Evolutionary conservation across 2,888 invertebrate genomes (phyloP), one percentile per base, ranked within the genome.

Genomic region (Epirrita christyi): DNA sequence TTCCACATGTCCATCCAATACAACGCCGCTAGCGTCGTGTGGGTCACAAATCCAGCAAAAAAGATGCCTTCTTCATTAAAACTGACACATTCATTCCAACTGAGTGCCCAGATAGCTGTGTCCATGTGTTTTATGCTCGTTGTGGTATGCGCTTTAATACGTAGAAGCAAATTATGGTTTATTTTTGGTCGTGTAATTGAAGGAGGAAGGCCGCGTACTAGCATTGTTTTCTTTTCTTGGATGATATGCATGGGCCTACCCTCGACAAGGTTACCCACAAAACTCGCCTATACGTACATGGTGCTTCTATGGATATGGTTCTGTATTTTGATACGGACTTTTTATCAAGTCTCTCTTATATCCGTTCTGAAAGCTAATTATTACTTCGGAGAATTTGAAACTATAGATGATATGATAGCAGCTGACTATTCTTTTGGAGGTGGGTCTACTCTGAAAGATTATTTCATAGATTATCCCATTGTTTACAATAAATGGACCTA

Each of bases 271-370:
- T 53, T 85, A n/a, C 85, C 89, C 0, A 68, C 70, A 21, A 84
- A 80, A 53, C 71, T 75, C 14, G 55, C 72, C 0, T 70, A 81
- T 21, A 54, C 82, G 13, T 76, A 74, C 49, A 70, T 86, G 11
- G 63, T 75, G 2, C 57, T 85, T 1, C 61, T 83, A 38, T 88
- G 88, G 89, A 78, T 86, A 21, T 84, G 81, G 82, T 88, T 85
- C 52, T 81, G 83, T 68, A 78, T 84, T 61, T 66, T 89, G 32
- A 68, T 89, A n/a, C 77, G 90, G 64, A 88, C 85, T 0, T 75
- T 81, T 47, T 90, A 88, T 57, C 88, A 88, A 68, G 85, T 83
- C 0, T 80, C 80, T 53, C 74, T 89, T 2, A 87, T 90, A 52
- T 76, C 75, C 61, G 83, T 80, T 0, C 71, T 90, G 37, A 85